phyloP scores from a whole-genome alignment of 2,113 vertebrate genomes.

The Oophaga pumilio region DNA sequence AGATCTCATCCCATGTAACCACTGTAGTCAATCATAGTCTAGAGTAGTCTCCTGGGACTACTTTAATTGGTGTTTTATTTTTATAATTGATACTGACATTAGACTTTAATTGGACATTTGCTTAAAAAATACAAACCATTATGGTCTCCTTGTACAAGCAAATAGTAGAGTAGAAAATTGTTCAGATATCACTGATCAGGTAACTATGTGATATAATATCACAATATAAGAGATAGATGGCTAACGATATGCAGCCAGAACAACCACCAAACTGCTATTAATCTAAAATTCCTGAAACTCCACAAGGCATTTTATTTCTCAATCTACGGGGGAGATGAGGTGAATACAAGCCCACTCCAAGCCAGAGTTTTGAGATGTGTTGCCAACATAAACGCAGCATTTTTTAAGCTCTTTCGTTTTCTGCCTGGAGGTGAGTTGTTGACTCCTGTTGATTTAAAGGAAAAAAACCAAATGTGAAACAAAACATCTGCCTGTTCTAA shows the following conservation, averaged over 20 bases:
- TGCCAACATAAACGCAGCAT: conserved; percentile 46
- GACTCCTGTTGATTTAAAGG: conserved; percentile 25
- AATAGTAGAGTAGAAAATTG: background rate
- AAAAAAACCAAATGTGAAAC: background rate
- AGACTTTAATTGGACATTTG: background rate
- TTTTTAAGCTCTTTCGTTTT: background rate
- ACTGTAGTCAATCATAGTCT: too few relatives aligned
- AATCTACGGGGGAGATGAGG: conserved; percentile 44
- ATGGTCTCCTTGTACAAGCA: background rate
- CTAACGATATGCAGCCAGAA: background rate
- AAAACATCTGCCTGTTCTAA: conserved; percentile 5
- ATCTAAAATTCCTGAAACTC: conserved; percentile 43
- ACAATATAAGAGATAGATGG: background rate
- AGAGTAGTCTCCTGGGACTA: too few relatives aligned
- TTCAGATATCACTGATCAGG: background rate
- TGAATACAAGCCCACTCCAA: conserved; percentile 33
- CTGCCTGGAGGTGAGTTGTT: conserved; percentile 38
- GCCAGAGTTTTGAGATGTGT: conserved; percentile 11
- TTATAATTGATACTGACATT: too few relatives aligned
- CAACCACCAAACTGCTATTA: conserved; percentile 32
- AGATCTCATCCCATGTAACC: too few relatives aligned
- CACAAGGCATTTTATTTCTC: conserved; percentile 46
- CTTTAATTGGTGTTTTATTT: too few relatives aligned
- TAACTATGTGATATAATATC: background rate
- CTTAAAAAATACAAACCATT: background rate